Conservation (phyloP, 2,888 invertebrate species). For the Athrips mouffetella region DNA sequence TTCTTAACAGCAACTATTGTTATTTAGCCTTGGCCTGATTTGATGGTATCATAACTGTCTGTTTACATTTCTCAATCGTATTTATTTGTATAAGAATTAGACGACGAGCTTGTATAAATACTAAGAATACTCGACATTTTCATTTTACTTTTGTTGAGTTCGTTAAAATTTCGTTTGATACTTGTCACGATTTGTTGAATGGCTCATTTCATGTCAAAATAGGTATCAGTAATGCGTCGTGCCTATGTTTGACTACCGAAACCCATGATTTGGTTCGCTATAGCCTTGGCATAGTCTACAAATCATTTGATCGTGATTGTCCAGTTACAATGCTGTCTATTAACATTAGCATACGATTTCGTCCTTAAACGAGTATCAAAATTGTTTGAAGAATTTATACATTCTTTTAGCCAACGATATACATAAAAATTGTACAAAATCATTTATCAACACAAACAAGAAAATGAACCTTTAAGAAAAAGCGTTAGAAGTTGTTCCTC, state of each 20-base stretch:
- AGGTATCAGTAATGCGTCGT: constrained; percentile 28
- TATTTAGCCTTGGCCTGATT: constrained; percentile 59
- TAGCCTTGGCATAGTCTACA: constrained; percentile 35
- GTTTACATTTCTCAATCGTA: constrained; percentile 42
- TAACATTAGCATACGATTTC: not conserved
- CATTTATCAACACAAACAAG: no score
- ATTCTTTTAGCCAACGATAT: no score
- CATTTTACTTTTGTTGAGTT: constrained; percentile 48
- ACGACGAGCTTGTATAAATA: constrained; percentile 50
- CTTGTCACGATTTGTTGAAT: constrained; percentile 50
- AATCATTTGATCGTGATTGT: constrained; percentile 23
- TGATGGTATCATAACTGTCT: constrained; percentile 33
- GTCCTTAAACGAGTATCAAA: not conserved
- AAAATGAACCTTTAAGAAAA: not conserved
- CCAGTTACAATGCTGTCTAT: not conserved
- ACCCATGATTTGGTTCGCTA: constrained; percentile 36
- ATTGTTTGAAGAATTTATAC: no score
- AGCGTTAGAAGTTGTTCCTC: constrained; percentile 14
- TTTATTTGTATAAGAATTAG: constrained; percentile 54
- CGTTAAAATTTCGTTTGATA: constrained; percentile 48
- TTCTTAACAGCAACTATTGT: constrained; percentile 59
- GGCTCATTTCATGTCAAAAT: constrained; percentile 45
- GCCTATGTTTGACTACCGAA: constrained; percentile 35
- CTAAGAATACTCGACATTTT: constrained; percentile 39
- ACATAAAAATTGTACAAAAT: no score